Evolutionary conservation across 2,888 invertebrate species (phyloP), one percentile per base, ranked within the genome.

Genomic region (Parnassius glacialis): DNA sequence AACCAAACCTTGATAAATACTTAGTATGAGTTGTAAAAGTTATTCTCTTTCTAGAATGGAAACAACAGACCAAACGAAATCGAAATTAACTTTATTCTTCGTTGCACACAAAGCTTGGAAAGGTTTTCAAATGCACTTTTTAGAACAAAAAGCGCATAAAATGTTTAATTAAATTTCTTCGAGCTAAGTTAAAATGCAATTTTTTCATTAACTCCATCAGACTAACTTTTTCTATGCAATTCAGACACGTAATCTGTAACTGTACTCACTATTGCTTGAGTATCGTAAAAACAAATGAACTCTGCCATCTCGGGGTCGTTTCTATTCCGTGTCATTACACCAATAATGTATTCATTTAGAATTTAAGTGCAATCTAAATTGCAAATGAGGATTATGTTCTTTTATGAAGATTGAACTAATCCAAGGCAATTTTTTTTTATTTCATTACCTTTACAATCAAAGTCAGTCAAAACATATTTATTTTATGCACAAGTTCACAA

Each of bases 281-380:
- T 61, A 66, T 66, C 70, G 65, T 70, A 68, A 72, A 72, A 71
- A 68, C 67, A 70, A 74, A 72, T 68, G 71, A 70, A 68, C 60
- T 53, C 57, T n/a, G 20, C 51, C 48, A 51, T 56, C 56, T 59
- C 43, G 10, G 48, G n/a, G 48, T 48, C 48, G 55, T 55, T 71
- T 65, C 58, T 67, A 66, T 71, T 71, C 63, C 62, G 50, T 54
- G 53, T 69, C 72, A 74, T 73, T 69, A 68, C 53, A 57, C 58
- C 70, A 71, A 74, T 74, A 69, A 68, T 68, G 66, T 65, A 65
- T 68, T 67, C 67, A 67, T 68, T 71, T 60, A 51, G 59, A 67
- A 45, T 67, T 59, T 60, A 55, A 59, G 65, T 54, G 50, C 12
- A n/a, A 12, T 57, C 60, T 66, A 52, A 59, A 67, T 66, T 64